Base-by-base conservation (phyloP, 2,888 invertebrate species). In the Caenorhabditis plicata region DNA sequence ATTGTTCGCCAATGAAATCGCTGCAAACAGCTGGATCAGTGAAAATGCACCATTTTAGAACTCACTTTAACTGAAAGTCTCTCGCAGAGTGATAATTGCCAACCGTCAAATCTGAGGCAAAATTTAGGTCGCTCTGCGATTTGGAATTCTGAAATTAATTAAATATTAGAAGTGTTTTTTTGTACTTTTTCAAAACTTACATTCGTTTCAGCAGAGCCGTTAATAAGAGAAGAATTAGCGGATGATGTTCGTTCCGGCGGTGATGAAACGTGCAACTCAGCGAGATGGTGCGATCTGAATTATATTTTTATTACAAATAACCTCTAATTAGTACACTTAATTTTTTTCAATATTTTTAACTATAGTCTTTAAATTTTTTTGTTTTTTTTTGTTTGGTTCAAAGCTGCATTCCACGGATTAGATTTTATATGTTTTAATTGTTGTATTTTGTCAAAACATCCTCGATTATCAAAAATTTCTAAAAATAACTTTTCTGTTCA, bases 221-320 rank as follows among this genome's bases (percentile, higher is more conserved):
- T 62, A 29, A 62, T n/a, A 32, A 50, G 32, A 11, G 50, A 36
- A 7, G 55, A 47, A 13, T 55, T 51, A 25, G 49, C 52, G 4
- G 62, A 62, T 8, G 51, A 22, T 9, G 62, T 51, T 31, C 62
- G 31, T 41, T 55, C 56, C 8, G 49, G 54, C 9, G 62, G 55
- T 3, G 62, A 48, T 1, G 49, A 41, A 2, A 62, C 52, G 45
- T 62, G 47, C 32, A 62, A 52, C 31, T 62, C 62, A 3, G 62
- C 62, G 39, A 56, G 25, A 33, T 53, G 55, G 20, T 51, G 44
- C 41, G 42, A 52, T 45, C 62, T 62, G 51, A 13, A 61, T n/a
- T n/a, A n/a, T n/a, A n/a, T n/a, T n/a, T n/a, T n/a, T n/a, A n/a
- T n/a, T n/a, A n/a, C n/a, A n/a, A n/a, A n/a, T n/a, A n/a, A n/a